phyloP scores from a whole-genome alignment of 1,140 invertebrate genomes.

The Muscidifurax raptorellus region DNA sequence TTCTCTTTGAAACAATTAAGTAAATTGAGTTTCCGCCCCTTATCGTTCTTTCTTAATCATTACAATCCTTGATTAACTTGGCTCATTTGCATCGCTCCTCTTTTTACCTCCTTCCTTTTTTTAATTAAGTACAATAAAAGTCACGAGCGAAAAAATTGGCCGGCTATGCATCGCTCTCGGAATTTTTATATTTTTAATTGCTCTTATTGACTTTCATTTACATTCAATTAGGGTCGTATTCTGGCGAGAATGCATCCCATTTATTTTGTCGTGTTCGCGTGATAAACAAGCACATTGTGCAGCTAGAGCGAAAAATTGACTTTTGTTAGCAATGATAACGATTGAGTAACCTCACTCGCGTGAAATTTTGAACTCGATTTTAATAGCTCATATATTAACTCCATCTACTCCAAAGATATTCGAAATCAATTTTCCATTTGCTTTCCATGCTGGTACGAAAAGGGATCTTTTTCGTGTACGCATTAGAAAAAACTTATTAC shows the following conservation, averaged over 20 bases:
- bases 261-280: too few relatives aligned
- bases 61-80: constrained; percentile 39
- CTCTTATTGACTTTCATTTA: background rate
- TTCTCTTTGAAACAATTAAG: constrained; percentile 41
- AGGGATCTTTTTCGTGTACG: too few relatives aligned
- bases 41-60: constrained; percentile 34
- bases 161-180: background rate
- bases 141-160: background rate
- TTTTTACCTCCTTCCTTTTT: background rate
- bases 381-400: too few relatives aligned
- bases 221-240: background rate
- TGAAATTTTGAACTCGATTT: too few relatives aligned
- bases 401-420: too few relatives aligned
- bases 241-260: background rate
- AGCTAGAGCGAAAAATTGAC: too few relatives aligned
- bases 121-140: constrained; percentile 8
- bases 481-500: too few relatives aligned
- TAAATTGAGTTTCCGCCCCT: constrained; percentile 38
- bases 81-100: constrained; percentile 14
- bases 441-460: too few relatives aligned
- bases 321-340: too few relatives aligned
- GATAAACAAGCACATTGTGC: too few relatives aligned
- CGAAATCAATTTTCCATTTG: too few relatives aligned
- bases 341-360: too few relatives aligned
- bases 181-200: background rate